Percentiles rank a stretch among this genome's conserved stretches.
Conservation (phyloP, 2,113 vertebrate genomes). For the Elephas maximus region DNA sequence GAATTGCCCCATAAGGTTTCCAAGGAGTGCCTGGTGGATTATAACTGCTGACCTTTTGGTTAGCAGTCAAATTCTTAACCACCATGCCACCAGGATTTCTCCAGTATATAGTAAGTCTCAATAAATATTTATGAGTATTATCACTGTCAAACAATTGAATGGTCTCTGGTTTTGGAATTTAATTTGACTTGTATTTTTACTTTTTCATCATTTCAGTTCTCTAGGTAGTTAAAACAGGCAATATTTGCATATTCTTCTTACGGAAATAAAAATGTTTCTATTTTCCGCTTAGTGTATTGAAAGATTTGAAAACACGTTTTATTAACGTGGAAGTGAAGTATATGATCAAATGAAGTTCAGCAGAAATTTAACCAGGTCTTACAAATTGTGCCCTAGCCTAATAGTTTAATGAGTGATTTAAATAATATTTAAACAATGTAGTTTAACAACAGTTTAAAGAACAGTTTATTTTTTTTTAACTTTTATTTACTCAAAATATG, state of each 20-base stretch:
- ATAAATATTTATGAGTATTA: neutral
- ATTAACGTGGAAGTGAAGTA: neutral
- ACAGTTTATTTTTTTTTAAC: neutral
- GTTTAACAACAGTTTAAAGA: too few species aligned
- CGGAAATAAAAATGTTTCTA: conserved; percentile 30
- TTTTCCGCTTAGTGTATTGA: neutral
- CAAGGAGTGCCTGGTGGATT: too few species aligned
- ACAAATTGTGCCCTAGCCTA: neutral
- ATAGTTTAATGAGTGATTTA: neutral
- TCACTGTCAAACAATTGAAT: neutral
- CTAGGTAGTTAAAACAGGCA: conserved; percentile 12
- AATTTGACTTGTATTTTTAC: neutral
- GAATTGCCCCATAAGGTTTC: too few species aligned
- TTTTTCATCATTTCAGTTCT: neutral
- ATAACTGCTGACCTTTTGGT: too few species aligned
- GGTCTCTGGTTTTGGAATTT: neutral
- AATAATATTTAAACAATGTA: neutral
- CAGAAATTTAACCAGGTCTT: neutral
- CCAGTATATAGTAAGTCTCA: neutral
- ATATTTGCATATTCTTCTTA: neutral
- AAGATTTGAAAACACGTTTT: neutral
- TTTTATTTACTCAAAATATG: neutral
- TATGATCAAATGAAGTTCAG: neutral
- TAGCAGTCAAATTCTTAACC: too few species aligned
- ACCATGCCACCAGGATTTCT: too few species aligned